Base-by-base conservation (phyloP, 2,797 vertebrate genomes). In the Argyrosomus regius region DNA sequence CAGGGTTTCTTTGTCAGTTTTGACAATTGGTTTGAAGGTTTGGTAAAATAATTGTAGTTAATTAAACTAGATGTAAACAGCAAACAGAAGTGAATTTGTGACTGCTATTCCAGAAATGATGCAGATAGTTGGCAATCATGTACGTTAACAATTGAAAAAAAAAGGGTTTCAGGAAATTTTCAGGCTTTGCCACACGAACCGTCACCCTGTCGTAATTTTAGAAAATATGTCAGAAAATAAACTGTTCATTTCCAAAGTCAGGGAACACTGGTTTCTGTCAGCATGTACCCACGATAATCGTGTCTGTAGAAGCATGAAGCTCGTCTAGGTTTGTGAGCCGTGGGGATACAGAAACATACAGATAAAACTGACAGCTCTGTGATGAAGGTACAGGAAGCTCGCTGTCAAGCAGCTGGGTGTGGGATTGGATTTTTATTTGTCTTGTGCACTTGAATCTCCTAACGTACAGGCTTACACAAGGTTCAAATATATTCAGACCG, bases 371-470 rank as follows among this genome's bases (percentile, higher is more conserved):
- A 60, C 73, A 62, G 56, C 52, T 72, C 54, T 66, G 74, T 74
- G 75, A 87, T 78, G 57, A 82, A 82, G 73, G 65, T 57, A 79
- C 58, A 70, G 58, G 61, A 71, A 87, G 82, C 76, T 84, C 17
- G 24, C 72, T 53, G 86, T 78, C 72, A 80, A 73, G 86, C 49
- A 76, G 73, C 65, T 72, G 66, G 78, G 74, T 67, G 84, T 86
- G 62, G 84, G 87, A 91, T 88, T 90, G 83, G 65, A 86, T 88
- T 89, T 78, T 57, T 75, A 70, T 90, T 86, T 87, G 75, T 82
- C 80, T 81, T 73, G 62, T 75, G 53, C 61, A 63, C 76, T 78
- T 74, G 60, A 76, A 77, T 90, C 77, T 75, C 66, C 78, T 53
- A 52, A 75, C 74, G 74, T 67, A 75, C 74, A 75, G 31, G 72